Base-by-base conservation (phyloP, 2,888 invertebrate genomes). In the Dorcus hopei region DNA sequence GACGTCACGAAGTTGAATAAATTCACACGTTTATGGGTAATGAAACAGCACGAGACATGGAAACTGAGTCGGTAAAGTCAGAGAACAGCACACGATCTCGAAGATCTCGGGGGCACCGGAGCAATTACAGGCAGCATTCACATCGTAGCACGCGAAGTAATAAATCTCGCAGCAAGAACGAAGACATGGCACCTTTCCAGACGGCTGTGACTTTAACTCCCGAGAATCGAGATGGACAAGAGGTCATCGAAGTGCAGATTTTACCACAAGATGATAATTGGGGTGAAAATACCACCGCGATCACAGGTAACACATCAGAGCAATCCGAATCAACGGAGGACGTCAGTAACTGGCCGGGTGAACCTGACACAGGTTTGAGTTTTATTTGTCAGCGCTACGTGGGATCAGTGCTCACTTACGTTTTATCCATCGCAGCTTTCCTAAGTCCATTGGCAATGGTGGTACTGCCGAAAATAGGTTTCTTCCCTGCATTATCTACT, bases 281-380 rank as follows among this genome's bases (percentile, higher is more conserved):
- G 97, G 96, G 95, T n/a, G 97, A 97, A 78, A 97, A 95, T 72
- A 97, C 97, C 0, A 97, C 97, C 0, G 97, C 96, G 1, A 90
- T 97, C 38, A 97, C 97, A 0, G 97, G 96, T 8, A 96, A 96
- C 72, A 97, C 97, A 1, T 96, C 95, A 0, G 97, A 97, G 75
- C 94, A 95, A 69, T 97, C 95, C 3, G 92, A 93, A 68, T 96
- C 95, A 0, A 90, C 94, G 76, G 95, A 96, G 76, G 95, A 95
- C 76, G 87, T 93, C 3, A 90, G 89, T 70, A 89, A 90, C 70
- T 92, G 91, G 88, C 85, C 85, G 49, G 84, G 83, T 9, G 91
- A 91, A 38, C 85, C 86, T 38, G 91, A 92, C 51, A 84, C 87
- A 3, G 88, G 89, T 0, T 80, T 90, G 49, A 85, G 88, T 59